phyloP scores from a whole-genome alignment of 92 coral and sea anemone genomes.

The Umimayanthus kanabou region DNA sequence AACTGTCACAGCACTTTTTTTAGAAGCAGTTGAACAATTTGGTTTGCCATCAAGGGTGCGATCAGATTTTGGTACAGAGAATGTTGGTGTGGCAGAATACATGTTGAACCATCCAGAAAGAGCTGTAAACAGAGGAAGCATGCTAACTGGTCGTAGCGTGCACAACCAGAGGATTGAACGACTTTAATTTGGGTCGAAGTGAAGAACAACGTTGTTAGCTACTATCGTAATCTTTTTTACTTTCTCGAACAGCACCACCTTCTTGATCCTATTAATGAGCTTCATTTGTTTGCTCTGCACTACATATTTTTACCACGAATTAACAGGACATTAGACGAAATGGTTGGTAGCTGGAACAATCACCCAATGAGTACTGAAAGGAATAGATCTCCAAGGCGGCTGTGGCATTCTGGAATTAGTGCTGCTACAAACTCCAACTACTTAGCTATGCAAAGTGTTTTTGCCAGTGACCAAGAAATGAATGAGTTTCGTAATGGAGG shows the following conservation, averaged over 20 bases:
- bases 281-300: slow-evolving; percentile 59
- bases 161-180: slow-evolving; percentile 56
- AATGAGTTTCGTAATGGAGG: slow-evolving; percentile 36
- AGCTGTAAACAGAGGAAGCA: slow-evolving; percentile 55
- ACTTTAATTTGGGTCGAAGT: slow-evolving; percentile 60
- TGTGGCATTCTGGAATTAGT: slow-evolving; percentile 54
- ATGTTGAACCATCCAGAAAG: slow-evolving; percentile 52
- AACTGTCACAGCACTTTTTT: slow-evolving; percentile 56
- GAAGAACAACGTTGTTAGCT: slow-evolving; percentile 50
- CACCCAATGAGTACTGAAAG: slow-evolving; percentile 57
- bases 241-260: slow-evolving; percentile 58
- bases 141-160: slow-evolving; percentile 59
- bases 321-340: slow-evolving; percentile 51
- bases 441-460: slow-evolving; percentile 42
- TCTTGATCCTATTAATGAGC: slow-evolving; percentile 56
- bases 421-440: slow-evolving; percentile 43
- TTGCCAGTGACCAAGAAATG: slow-evolving; percentile 24
- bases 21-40: slow-evolving; percentile 50
- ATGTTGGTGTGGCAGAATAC: slow-evolving; percentile 63
- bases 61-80: slow-evolving; percentile 68
- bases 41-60: slow-evolving; percentile 69
- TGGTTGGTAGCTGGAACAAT: slow-evolving; percentile 48
- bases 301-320: slow-evolving; percentile 60
- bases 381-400: slow-evolving; percentile 55
- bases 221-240: slow-evolving; percentile 58